Percentiles rank a stretch among this genome's conserved stretches.
These are phyloP conservation scores for Papilio aristodemus DNA, from an alignment of 1,140 invertebrate genomes.

Conservation along the genomic window DNA sequence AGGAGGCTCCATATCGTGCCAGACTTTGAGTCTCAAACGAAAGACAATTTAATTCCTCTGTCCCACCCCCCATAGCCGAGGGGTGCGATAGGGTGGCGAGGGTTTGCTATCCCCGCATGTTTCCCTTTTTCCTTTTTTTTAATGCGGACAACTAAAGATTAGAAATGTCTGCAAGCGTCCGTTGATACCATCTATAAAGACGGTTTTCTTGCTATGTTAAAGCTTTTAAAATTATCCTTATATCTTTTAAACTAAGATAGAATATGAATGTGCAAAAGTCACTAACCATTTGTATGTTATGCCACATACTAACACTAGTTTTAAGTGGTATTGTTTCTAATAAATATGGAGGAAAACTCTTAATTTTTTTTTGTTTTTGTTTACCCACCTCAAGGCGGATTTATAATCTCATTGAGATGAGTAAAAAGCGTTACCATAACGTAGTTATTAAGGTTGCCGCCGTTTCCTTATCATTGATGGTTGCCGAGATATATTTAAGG, in stretches of 20 bases:
- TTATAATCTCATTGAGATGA: too few species aligned
- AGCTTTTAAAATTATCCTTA: neutral
- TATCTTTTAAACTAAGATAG: too few species aligned
- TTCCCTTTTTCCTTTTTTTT: conserved; percentile 28
- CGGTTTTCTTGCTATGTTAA: conserved; percentile 3
- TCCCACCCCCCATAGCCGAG: conserved; percentile 4
- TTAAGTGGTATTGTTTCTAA: too few species aligned
- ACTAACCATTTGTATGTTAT: too few species aligned
- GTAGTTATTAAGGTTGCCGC: neutral
- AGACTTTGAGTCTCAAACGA: conserved; percentile 34
- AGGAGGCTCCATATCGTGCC: conserved; percentile 29
- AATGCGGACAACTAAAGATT: conserved; percentile 34
- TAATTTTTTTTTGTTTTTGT: too few species aligned
- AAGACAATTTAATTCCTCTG: conserved; percentile 33
- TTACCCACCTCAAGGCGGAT: neutral
- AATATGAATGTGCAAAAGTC: too few species aligned
- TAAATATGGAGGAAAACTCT: too few species aligned
- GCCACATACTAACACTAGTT: too few species aligned
- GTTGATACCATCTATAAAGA: conserved; percentile 28
- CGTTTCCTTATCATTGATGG: neutral
- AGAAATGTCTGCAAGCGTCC: conserved; percentile 31
- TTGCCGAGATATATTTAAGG: neutral
- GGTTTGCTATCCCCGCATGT: conserved; percentile 22
- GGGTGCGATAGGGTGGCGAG: conserved; percentile 18
- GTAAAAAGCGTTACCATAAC: neutral